A percentile compares a stretch with the other conserved stretches of the same genome.
Conservation (phyloP, 2,888 invertebrate genomes). For the Cremastinae sp. region DNA sequence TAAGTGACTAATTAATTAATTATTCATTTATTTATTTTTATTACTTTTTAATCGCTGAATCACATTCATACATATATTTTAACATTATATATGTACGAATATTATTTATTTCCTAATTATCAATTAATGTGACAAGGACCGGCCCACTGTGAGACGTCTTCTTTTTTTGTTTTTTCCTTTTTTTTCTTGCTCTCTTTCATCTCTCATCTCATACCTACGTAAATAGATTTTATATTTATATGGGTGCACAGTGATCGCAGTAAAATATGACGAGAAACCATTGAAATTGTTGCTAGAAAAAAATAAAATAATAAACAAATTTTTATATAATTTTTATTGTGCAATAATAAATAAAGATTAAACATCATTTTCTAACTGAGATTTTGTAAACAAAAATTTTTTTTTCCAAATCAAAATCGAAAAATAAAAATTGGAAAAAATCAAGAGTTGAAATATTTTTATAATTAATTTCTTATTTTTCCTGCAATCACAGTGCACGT, state of each 20-base stretch:
- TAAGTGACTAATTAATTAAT: too few species aligned
- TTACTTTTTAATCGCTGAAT: slow-evolving; percentile 10
- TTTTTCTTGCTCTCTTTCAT: neutral
- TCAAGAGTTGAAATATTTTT: too few species aligned
- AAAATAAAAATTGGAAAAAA: too few species aligned
- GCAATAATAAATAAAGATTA: too few species aligned
- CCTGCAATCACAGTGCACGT: neutral
- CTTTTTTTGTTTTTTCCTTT: slow-evolving; percentile 23
- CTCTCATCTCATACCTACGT: slow-evolving; percentile 1
- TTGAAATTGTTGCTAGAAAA: too few species aligned
- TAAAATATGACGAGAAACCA: too few species aligned
- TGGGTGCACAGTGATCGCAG: slow-evolving; percentile 3
- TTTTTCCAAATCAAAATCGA: too few species aligned
- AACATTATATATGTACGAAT: slow-evolving; percentile 26
- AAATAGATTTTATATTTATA: slow-evolving; percentile 28
- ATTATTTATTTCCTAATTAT: slow-evolving; percentile 55
- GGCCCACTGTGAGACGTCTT: slow-evolving; percentile 66
- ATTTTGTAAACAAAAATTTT: too few species aligned
- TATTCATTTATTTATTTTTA: slow-evolving; percentile 8
- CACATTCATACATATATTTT: slow-evolving; percentile 25
- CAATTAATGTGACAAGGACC: slow-evolving; percentile 69
- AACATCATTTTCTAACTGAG: too few species aligned
- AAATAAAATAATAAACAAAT: too few species aligned
- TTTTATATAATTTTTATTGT: too few species aligned
- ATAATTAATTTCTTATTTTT: neutral